Evolutionary conservation across 2,888 invertebrate species (phyloP), one percentile per base, ranked within the genome.

Genomic region (Macrosoma leucophasiata): DNA sequence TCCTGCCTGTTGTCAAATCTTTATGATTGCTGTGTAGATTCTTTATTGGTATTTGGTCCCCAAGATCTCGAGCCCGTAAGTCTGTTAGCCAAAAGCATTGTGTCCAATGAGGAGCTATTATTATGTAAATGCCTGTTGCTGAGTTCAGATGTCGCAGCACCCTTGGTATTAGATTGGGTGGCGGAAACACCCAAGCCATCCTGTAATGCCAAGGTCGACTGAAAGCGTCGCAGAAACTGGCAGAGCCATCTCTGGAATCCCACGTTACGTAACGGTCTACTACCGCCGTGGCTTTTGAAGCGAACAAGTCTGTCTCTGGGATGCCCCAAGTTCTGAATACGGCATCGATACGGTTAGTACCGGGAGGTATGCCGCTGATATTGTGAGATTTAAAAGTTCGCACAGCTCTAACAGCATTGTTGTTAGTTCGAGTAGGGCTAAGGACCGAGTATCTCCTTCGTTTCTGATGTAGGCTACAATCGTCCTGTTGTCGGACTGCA

Each of bases 181-280:
- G 61, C 2, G 61, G 58, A 28, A 61, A 60, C 4, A 58, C 33
- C 38, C 59, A 62, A 1, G 36, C 55, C 13, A 53, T 31, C 0
- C 31, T 25, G 21, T 29, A 54, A 2, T 37, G 7, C 52, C 55
- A 56, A 2, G 2, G 23, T 9, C 39, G 43, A 41, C 50, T 50
- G 49, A 58, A 57, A 1, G 55, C 53, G 21, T 55, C 42, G 36
- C 32, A 35, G 21, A 28, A 35, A 11, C 8, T n/a, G n/a, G 36
- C 36, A 1, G 2, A 22, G 2, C 22, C 15, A 20, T 41, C 36
- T 12, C 3, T 20, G n/a, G 8, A 17, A 17, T 41, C 37, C 11
- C 23, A 5, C 1, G 33, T 21, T 1, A 39, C 38, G 19, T 40
- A 41, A 1, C 8, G 32, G 29, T 26, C 9, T n/a, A 41, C 33